phyloP scores from a whole-genome alignment of 2,888 invertebrate species.

The Habrosyne pyritoides region DNA sequence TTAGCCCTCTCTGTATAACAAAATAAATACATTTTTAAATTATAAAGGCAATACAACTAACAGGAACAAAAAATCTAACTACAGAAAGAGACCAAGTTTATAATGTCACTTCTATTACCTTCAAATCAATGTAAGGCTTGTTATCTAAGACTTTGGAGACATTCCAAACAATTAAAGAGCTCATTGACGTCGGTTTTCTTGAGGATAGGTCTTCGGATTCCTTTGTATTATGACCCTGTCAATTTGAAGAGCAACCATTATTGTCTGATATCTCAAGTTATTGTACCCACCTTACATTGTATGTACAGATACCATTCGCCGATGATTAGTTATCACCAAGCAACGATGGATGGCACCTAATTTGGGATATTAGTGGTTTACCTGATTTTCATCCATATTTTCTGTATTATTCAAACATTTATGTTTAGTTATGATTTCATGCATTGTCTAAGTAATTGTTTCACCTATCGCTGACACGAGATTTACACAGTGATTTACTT shows the following conservation, averaged over 20 bases:
- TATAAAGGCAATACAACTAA: too few species aligned
- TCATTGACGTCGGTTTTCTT: conserved; percentile 48
- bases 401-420: neutral
- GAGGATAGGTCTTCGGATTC: neutral
- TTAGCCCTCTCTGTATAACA: conserved; percentile 44
- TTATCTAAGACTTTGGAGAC: conserved; percentile 63
- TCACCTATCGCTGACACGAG: neutral
- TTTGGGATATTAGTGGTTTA: neutral
- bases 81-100: neutral
- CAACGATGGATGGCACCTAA: neutral
- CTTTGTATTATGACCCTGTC: neutral
- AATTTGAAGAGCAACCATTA: neutral
- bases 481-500: conserved; percentile 17
- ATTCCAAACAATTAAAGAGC: conserved; percentile 67
- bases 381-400: neutral
- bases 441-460: neutral
- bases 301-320: too few species aligned
- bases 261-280: neutral
- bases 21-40: conserved; percentile 14
- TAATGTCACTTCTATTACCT: conserved; percentile 41
- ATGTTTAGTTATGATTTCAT: neutral
- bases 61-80: neutral
- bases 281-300: too few species aligned
- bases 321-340: neutral
- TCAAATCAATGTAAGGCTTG: conserved; percentile 57